Percentiles rank a stretch among this genome's conserved stretches.
Conservation (phyloP, 2,797 vertebrate species). For the Microhierax caerulescens region DNA sequence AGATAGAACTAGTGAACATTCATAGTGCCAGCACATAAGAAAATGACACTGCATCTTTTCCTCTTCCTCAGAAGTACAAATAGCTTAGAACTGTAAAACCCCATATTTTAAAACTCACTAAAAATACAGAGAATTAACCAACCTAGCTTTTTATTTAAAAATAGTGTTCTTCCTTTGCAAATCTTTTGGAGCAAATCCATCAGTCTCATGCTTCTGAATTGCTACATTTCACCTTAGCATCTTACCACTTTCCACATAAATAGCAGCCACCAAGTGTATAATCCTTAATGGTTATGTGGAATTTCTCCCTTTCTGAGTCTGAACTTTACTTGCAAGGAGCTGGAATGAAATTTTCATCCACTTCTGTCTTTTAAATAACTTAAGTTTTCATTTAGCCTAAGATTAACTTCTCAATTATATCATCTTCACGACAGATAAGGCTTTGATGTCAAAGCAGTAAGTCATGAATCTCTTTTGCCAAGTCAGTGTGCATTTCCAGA, state of each 20-base stretch:
- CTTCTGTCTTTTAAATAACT: not conserved
- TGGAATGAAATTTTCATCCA: not conserved
- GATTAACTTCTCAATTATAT: not conserved
- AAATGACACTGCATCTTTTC: not conserved
- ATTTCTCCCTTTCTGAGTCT: not conserved
- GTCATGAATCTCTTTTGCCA: not conserved
- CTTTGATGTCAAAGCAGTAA: constrained; percentile 8
- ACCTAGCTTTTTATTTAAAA: not conserved
- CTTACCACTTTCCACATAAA: not conserved
- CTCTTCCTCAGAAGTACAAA: not conserved
- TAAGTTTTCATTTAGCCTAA: not conserved
- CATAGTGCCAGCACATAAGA: not conserved
- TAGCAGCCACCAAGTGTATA: not conserved
- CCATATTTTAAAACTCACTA: not conserved
- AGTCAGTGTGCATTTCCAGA: not conserved
- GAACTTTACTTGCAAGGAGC: not conserved
- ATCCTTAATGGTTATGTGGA: not conserved
- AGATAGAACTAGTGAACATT: not conserved
- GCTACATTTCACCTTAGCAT: not conserved
- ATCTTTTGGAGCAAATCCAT: not conserved
- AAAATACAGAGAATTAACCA: not conserved
- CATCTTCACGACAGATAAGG: not conserved
- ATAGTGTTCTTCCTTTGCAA: not conserved
- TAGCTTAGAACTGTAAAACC: not conserved
- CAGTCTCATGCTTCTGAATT: not conserved